These are phyloP conservation scores for Asteroscopus sphinx DNA, from an alignment of 2,888 invertebrate species.

Conservation along the genomic window DNA sequence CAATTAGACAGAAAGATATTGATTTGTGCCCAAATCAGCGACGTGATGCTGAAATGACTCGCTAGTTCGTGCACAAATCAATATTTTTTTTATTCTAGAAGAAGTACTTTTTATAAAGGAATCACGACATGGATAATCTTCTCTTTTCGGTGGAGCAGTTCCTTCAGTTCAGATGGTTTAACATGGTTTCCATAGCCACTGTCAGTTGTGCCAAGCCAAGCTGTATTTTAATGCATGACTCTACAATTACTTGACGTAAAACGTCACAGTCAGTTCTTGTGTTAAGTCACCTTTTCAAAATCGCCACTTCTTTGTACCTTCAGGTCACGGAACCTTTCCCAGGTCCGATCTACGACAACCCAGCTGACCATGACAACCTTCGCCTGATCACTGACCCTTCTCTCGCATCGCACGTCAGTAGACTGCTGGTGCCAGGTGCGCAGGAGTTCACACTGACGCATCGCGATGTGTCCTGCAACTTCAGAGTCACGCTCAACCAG, in stretches of 20 bases:
- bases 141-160: no score
- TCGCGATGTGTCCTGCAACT: constrained; percentile 79
- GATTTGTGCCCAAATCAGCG: neutral
- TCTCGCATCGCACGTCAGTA: constrained; percentile 72
- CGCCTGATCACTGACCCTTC: constrained; percentile 79
- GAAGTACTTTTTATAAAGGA: no score
- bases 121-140: no score
- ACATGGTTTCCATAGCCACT: no score
- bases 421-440: constrained; percentile 69
- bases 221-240: no score
- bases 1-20: neutral
- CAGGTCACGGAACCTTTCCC: constrained; percentile 71
- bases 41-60: neutral
- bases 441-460: constrained; percentile 78
- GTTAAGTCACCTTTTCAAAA: no score
- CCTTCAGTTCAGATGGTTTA: no score
- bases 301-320: neutral
- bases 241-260: no score
- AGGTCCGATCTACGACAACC: constrained; percentile 79
- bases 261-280: no score
- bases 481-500: constrained; percentile 70
- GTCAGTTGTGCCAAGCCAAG: no score
- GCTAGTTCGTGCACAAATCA: constrained; percentile 5
- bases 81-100: neutral
- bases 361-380: constrained; percentile 77